phyloP scores from a whole-genome alignment of 2,113 vertebrate genomes.

The Pelobates fuscus region DNA sequence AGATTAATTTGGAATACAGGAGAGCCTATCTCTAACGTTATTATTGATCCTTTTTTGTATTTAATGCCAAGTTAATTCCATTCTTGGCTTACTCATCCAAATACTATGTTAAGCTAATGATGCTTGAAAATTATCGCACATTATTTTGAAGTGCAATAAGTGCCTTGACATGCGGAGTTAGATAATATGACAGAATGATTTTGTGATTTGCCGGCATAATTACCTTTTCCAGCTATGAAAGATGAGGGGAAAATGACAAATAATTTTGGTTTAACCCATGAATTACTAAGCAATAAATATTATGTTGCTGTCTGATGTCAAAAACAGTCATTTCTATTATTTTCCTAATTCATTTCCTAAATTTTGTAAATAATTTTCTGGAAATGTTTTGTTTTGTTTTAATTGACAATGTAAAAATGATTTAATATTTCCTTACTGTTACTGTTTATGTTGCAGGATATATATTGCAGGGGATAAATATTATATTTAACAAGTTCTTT shows the following conservation, averaged over 20 bases:
- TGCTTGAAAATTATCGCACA: not conserved
- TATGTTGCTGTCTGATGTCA: no score
- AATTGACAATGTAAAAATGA: no score
- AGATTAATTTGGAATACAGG: not conserved
- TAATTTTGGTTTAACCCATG: not conserved
- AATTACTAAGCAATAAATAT: no score
- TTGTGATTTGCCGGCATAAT: not conserved
- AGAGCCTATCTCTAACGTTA: not conserved
- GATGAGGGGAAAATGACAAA: not conserved
- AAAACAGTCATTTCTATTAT: no score
- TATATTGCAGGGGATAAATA: no score
- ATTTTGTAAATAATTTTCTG: no score
- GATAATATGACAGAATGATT: constrained; percentile 1
- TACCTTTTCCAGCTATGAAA: not conserved
- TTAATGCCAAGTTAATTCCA: not conserved
- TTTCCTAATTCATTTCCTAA: no score
- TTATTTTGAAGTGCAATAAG: not conserved
- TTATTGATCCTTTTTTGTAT: not conserved
- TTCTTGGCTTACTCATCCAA: not conserved
- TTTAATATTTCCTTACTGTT: no score
- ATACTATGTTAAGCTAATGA: not conserved
- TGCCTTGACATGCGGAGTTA: not conserved
- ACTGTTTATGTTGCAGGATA: no score
- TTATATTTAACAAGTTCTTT: no score
- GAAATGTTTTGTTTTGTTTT: no score